Conservation (phyloP, 2,797 vertebrate genomes). For the Psittacula derbiana region DNA sequence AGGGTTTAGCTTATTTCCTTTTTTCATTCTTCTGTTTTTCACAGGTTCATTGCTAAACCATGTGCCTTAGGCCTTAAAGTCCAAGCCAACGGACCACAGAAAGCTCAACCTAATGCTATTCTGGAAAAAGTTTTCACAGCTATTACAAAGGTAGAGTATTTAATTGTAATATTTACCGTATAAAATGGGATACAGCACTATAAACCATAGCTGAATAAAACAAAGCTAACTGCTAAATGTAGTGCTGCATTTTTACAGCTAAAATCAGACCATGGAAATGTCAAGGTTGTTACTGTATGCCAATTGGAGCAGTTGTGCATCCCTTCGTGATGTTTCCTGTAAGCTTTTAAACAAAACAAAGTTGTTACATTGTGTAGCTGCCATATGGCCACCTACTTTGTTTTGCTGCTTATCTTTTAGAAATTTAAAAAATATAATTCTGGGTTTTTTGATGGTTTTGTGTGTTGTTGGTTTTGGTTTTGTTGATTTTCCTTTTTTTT, state of each 20-base stretch:
- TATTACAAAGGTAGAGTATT: constrained; percentile 91
- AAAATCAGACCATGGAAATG: neutral
- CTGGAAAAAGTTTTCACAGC: constrained; percentile 99
- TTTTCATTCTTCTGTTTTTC: constrained; percentile 46
- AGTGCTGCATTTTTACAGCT: neutral
- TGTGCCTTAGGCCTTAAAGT: constrained; percentile 97
- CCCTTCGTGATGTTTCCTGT: neutral
- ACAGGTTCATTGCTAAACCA: constrained; percentile 95
- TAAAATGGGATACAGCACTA: neutral
- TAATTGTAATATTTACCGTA: neutral
- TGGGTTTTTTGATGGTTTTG: neutral
- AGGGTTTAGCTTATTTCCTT: constrained; percentile 27
- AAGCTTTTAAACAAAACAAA: neutral
- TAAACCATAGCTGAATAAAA: neutral
- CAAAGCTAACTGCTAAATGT: neutral
- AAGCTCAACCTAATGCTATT: constrained; percentile 95
- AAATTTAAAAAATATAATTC: neutral
- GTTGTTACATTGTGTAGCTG: neutral
- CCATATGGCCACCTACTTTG: neutral
- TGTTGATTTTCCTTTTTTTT: too few species aligned
- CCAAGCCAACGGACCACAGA: constrained; percentile 93
- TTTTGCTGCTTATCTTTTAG: neutral
- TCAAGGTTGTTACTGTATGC: neutral
- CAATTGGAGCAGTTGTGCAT: neutral
- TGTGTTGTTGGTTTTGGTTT: neutral